Percentiles rank a stretch among this genome's conserved stretches.
Conservation (phyloP, 2,888 invertebrate genomes). For the Allophyes oxyacanthae region DNA sequence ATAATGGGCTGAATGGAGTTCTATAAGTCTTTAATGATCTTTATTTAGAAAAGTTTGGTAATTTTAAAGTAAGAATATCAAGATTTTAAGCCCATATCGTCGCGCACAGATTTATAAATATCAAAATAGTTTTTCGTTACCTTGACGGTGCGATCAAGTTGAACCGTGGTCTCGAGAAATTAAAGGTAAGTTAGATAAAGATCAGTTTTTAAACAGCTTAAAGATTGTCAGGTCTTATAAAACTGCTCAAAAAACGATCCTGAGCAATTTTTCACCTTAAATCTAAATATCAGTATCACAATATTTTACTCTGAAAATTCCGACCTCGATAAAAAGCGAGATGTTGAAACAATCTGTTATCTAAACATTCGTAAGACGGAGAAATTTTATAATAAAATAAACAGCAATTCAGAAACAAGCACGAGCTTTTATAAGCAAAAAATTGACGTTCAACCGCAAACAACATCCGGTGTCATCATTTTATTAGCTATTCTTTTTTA, state of each 20-base stretch:
- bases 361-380: conserved; percentile 42
- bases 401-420: conserved; percentile 39
- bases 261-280: conserved; percentile 6
- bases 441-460: conserved; percentile 56
- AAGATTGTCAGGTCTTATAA: too few relatives aligned
- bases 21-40: conserved; percentile 16
- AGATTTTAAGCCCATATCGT: too few relatives aligned
- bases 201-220: too few relatives aligned
- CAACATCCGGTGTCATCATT: conserved; percentile 62
- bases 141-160: too few relatives aligned
- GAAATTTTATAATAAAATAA: conserved; percentile 50
- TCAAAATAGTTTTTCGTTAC: too few relatives aligned
- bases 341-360: conserved; percentile 46
- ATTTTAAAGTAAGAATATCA: conserved; percentile 8
- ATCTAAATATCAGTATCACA: conserved; percentile 24
- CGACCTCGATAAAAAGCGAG: conserved; percentile 27
- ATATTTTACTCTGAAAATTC: conserved; percentile 29
- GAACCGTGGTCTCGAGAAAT: too few relatives aligned
- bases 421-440: conserved; percentile 51
- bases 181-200: too few relatives aligned
- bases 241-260: too few relatives aligned
- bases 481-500: conserved; percentile 61
- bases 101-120: too few relatives aligned
- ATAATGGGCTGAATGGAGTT: conserved; percentile 32
- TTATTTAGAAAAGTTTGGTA: conserved; percentile 18